Evolutionary conservation across 2,797 vertebrate species (phyloP), one percentile per base, ranked within the genome.

Genomic region (Antennarius maculatus): DNA sequence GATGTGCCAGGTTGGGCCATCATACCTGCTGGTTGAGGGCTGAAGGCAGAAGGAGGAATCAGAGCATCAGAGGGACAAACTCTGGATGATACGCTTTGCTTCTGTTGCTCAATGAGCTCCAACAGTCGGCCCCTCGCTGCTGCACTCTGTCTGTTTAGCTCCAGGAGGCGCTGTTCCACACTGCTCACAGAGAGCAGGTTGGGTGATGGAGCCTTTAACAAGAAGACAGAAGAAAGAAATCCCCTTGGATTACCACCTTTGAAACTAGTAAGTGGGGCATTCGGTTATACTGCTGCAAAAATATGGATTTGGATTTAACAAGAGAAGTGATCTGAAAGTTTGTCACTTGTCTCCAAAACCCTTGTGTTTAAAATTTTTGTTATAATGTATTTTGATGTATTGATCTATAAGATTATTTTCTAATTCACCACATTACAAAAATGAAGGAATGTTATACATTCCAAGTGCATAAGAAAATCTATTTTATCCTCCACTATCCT

Each of bases 81-180:
- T 12, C 49, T 70, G 69, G 54, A 69, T 7, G 78, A 84, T 31
- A 88, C 69, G 39, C 73, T 88, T 54, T 77, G 90, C 54, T 93
- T 96, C 88, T 98, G 96, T 74, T 96, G 94, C 47, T 97, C 96
- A 37, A 97, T 97, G 18, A 98, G 91, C 69, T 94, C 91, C 67
- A 98, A 69, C 3, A 99, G 92, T 70, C 95, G 95, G 66, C 84
- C 86, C 45, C 93, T 92, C 0, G 97, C 97, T 62, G 94, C 95
- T 54, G 93, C 86, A 54, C 95, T 97, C 87, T 97, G 95, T 28
- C 91, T 93, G 84, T 96, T 97, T 66, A 98, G 79, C 82, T 97
- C 95, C 15, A 95, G 93, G 77, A 96, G 95, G 80, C 94, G 93
- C 64, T 95, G 93, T 79, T 97, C 94, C 82, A 97, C 89, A 16